phyloP scores from a whole-genome alignment of 2,888 invertebrate genomes.

The Amphimallon solstitiale region DNA sequence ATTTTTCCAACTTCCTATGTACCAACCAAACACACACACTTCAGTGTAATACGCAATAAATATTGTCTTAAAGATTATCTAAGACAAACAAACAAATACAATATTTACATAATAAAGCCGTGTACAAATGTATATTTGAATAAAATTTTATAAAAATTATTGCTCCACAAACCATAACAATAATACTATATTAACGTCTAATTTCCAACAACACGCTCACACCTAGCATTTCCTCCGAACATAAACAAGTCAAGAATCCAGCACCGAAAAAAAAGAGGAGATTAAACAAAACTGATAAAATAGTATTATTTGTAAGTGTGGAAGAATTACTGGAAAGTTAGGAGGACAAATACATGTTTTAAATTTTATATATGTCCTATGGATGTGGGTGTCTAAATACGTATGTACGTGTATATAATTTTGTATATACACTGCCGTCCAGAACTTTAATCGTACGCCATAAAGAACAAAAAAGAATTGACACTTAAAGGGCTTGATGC shows the following conservation, averaged over 20 bases:
- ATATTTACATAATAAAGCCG: not conserved
- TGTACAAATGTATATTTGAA: not conserved
- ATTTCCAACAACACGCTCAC: constrained; percentile 3
- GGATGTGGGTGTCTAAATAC: too few relatives aligned
- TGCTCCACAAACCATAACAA: too few relatives aligned
- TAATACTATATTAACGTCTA: not conserved
- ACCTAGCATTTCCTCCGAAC: not conserved
- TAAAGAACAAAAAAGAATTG: too few relatives aligned
- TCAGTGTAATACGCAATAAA: too few relatives aligned
- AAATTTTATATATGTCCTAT: too few relatives aligned
- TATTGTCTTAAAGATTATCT: constrained; percentile 5
- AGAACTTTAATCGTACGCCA: too few relatives aligned
- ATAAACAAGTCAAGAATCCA: constrained; percentile 4
- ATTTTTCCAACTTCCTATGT: too few relatives aligned
- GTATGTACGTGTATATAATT: too few relatives aligned
- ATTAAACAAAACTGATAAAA: not conserved
- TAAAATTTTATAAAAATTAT: too few relatives aligned
- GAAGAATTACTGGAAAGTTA: not conserved
- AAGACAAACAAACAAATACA: not conserved
- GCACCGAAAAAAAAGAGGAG: constrained; percentile 10
- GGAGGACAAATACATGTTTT: not conserved
- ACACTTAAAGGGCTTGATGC: too few relatives aligned
- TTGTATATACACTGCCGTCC: too few relatives aligned
- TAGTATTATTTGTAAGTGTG: not conserved
- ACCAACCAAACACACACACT: too few relatives aligned